Base-by-base conservation (phyloP, 2,888 invertebrate genomes). In the Drosophila eohydei region DNA sequence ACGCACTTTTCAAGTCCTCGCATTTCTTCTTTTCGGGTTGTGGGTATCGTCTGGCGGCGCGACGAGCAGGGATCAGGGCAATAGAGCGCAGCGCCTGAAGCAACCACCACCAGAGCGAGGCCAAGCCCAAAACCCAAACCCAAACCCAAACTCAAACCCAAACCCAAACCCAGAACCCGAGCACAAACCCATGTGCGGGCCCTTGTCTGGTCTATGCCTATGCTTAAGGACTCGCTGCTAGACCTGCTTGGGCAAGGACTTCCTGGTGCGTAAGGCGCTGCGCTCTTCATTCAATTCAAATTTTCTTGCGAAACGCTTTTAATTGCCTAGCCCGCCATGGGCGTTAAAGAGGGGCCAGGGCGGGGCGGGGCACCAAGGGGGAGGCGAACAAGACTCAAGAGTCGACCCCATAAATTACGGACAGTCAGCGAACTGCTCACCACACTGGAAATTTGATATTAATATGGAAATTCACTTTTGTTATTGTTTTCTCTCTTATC, bases 191-290 rank as follows among this genome's bases (percentile, higher is more conserved):
- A 61, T 78, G 75, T 74, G 75, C 80, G 56, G 52, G 80, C 71
- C 71, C 48, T 57, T 56, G 54, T 69, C 60, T 63, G 58, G 63
- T 38, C 74, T 80, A 73, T 77, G 76, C 68, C 64, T 76, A 78
- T 65, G 79, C 74, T 77, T 67, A 67, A 78, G 78, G 71, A 80
- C 80, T 61, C 58, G 80, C 58, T 64, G 58, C 71, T 77, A 81
- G 77, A 77, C 57, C 79, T 80, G 78, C 73, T 83, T 77, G 63
- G 54, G 67, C 57, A 72, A 74, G 78, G 88, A 86, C 86, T 89
- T 89, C 88, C 88, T 85, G 90, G 88, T 88, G 86, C 86, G 90
- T 89, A 89, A 85, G 88, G 76, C 81, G 77, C 72, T 80, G 80
- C 88, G 48, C 32, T 50, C 48, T 50, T 86, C 88, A 86, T 89